Percentiles rank a stretch among this genome's conserved stretches.
These are phyloP conservation scores for Xestobium rufovillosum DNA, from an alignment of 2,888 invertebrate species.

Conservation along the genomic window DNA sequence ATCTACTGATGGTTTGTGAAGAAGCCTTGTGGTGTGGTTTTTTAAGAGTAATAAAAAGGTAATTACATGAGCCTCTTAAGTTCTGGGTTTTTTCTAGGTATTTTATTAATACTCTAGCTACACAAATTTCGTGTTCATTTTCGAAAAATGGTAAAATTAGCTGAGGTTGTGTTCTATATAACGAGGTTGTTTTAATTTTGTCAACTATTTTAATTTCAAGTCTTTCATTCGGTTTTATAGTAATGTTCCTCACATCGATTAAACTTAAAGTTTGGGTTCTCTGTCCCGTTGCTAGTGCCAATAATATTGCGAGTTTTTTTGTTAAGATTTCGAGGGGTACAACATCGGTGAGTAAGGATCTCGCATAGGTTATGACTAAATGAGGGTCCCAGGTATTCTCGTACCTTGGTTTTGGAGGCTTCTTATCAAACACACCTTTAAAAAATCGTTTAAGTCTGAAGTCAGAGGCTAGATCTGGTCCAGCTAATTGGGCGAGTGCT, in stretches of 20 bases:
- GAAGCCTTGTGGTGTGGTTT: conserved; percentile 20
- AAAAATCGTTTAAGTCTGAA: conserved; percentile 12
- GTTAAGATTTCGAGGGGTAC: conserved; percentile 12
- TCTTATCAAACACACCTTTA: conserved; percentile 19
- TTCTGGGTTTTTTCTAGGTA: conserved; percentile 17
- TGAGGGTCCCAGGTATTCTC: conserved; percentile 22
- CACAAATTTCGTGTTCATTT: conserved; percentile 16
- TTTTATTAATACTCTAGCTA: conserved; percentile 13
- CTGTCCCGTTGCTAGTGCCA: conserved; percentile 14
- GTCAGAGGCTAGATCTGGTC: not conserved
- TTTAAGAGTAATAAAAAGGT: conserved; percentile 20
- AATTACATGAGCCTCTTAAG: conserved; percentile 5
- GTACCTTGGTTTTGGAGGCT: conserved; percentile 21
- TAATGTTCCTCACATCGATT: conserved; percentile 13
- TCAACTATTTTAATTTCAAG: conserved; percentile 17
- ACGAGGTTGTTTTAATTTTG: conserved; percentile 13
- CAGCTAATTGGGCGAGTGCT: conserved; percentile 1
- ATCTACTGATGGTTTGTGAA: conserved; percentile 22
- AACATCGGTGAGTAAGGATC: conserved; percentile 13
- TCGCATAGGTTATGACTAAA: conserved; percentile 20
- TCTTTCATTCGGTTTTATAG: not conserved
- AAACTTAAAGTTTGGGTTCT: conserved; percentile 15
- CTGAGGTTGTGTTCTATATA: conserved; percentile 12
- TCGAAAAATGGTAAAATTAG: conserved; percentile 18
- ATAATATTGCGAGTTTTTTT: conserved; percentile 12